These are phyloP conservation scores for Columba janthina DNA, from an alignment of 2,113 vertebrate species.

Conservation along the genomic window DNA sequence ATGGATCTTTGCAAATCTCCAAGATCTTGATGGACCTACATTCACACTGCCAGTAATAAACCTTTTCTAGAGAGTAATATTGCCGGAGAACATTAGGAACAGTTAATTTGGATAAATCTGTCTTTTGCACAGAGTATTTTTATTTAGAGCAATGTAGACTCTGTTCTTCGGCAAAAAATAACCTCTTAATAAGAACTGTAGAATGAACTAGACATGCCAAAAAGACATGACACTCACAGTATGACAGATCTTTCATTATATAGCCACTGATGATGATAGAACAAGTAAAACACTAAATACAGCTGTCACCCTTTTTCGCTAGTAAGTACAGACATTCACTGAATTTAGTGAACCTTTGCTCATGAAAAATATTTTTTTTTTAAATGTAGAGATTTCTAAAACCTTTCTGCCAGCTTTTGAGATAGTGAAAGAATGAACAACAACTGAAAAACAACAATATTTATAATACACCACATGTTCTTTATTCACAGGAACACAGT, in stretches of 20 bases:
- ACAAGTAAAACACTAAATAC: slow-evolving; percentile 40
- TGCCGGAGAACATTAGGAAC: background rate
- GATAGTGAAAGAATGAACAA: background rate
- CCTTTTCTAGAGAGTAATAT: background rate
- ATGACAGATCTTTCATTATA: slow-evolving; percentile 29
- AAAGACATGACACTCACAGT: background rate
- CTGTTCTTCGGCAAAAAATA: slow-evolving; percentile 1
- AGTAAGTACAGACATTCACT: background rate
- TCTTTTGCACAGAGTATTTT: background rate
- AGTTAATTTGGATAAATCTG: background rate
- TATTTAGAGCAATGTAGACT: background rate
- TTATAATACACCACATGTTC: slow-evolving; percentile 30
- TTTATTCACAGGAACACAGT: slow-evolving; percentile 34
- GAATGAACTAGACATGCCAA: background rate
- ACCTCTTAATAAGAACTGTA: background rate
- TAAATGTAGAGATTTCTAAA: background rate
- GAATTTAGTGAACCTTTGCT: background rate
- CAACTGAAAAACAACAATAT: slow-evolving; percentile 23
- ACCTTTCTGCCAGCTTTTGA: background rate
- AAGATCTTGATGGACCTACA: background rate
- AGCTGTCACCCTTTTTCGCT: slow-evolving; percentile 16
- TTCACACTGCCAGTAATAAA: background rate
- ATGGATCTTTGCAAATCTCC: background rate
- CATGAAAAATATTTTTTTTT: background rate
- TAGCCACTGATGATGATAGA: background rate